Percentiles rank a stretch among this genome's conserved stretches.
Conservation (phyloP, 2,113 vertebrate species). For the Aviceda subcristata region DNA sequence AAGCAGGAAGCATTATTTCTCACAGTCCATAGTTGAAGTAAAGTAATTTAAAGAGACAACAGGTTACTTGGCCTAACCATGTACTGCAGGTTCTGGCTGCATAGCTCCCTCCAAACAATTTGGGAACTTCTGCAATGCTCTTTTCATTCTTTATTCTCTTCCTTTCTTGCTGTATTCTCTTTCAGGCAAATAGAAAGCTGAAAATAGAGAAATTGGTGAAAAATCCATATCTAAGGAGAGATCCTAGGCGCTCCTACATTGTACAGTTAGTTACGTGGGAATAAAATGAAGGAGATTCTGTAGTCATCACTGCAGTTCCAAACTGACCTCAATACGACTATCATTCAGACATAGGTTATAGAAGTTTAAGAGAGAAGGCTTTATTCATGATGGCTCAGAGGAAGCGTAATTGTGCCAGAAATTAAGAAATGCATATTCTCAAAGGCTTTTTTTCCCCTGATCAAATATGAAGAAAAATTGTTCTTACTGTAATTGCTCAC, state of each 20-base stretch:
- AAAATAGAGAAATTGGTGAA: neutral
- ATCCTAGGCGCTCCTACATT: neutral
- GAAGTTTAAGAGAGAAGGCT: neutral
- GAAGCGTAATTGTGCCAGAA: neutral
- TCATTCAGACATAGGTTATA: neutral
- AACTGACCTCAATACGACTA: neutral
- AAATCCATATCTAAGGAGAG: neutral
- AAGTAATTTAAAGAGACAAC: neutral
- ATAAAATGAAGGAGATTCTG: neutral
- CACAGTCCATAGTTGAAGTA: neutral
- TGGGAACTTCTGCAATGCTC: neutral
- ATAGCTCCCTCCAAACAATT: neutral
- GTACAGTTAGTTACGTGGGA: neutral
- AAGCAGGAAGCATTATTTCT: neutral
- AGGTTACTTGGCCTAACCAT: neutral
- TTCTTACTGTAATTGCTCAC: neutral
- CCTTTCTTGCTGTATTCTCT: neutral
- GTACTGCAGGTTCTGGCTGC: neutral
- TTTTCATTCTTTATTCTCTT: neutral
- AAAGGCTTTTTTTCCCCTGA: neutral
- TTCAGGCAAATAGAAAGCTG: neutral
- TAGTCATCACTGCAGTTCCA: neutral
- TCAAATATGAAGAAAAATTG: neutral
- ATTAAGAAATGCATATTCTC: neutral
- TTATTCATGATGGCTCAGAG: neutral